Percentiles rank a stretch among this genome's conserved stretches.
These are phyloP conservation scores for Lasioglossum oenotherae DNA, from an alignment of 2,888 invertebrate species.

Conservation along the genomic window DNA sequence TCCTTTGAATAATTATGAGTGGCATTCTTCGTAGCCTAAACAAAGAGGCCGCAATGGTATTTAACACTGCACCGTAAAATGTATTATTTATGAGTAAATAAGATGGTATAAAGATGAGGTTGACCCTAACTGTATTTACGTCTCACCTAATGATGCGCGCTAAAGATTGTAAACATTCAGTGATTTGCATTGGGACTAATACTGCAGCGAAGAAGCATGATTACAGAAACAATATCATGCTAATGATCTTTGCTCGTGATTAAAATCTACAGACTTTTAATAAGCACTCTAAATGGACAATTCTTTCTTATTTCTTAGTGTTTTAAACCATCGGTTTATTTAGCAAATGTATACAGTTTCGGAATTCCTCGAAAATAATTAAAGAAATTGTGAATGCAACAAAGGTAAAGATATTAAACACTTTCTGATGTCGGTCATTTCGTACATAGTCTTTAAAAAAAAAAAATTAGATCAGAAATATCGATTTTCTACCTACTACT, in stretches of 20 bases:
- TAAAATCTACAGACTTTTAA: background rate
- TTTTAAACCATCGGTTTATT: too few species aligned
- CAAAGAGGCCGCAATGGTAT: background rate
- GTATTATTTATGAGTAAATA: slow-evolving; percentile 3
- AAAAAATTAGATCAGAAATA: background rate
- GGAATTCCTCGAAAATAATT: background rate
- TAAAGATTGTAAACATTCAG: background rate
- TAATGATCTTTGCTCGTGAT: background rate
- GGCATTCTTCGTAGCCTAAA: background rate
- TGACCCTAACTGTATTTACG: background rate
- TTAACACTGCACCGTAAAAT: background rate
- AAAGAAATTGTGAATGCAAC: background rate
- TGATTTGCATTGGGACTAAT: background rate
- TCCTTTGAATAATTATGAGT: background rate
- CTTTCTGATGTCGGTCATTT: background rate
- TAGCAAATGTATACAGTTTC: too few species aligned
- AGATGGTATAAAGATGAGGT: background rate
- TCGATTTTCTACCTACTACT: background rate
- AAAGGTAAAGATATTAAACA: background rate
- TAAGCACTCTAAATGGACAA: too few species aligned
- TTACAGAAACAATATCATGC: background rate
- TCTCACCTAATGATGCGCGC: background rate
- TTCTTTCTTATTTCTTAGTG: too few species aligned
- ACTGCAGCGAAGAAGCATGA: background rate
- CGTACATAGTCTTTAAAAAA: background rate